Percentiles rank a stretch among this genome's conserved stretches.
Conservation (phyloP, 2,113 vertebrate genomes). For the Lepidothrix coronata region DNA sequence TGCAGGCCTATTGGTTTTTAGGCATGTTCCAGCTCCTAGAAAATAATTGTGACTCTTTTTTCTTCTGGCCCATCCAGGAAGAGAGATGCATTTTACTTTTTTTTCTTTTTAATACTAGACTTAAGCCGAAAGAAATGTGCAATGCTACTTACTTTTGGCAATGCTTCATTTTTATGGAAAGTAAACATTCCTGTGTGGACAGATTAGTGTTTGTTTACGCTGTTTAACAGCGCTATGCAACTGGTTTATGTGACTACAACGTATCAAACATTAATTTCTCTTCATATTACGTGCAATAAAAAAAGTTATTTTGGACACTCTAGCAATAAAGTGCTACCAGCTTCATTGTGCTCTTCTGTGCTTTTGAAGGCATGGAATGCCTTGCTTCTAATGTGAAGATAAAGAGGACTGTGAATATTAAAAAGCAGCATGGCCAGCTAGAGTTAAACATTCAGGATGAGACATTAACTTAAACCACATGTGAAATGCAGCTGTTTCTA, state of each 20-base stretch:
- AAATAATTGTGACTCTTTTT: neutral
- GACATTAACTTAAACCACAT: slow-evolving; percentile 80
- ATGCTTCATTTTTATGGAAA: neutral
- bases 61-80: neutral
- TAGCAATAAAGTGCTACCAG: slow-evolving; percentile 69
- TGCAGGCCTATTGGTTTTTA: neutral
- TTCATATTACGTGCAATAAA: slow-evolving; percentile 44
- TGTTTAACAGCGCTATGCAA: slow-evolving; percentile 5
- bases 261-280: neutral
- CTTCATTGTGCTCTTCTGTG: slow-evolving; percentile 54
- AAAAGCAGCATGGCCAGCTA: slow-evolving; percentile 67
- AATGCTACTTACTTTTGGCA: neutral
- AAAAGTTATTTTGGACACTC: slow-evolving; percentile 62
- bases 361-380: slow-evolving; percentile 41
- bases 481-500: slow-evolving; percentile 80
- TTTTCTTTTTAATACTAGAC: neutral
- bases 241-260: slow-evolving; percentile 52
- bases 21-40: neutral
- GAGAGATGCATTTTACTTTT: neutral
- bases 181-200: neutral
- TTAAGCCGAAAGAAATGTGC: neutral
- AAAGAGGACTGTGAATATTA: slow-evolving; percentile 68
- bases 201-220: neutral
- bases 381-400: slow-evolving; percentile 64
- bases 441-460: slow-evolving; percentile 74